Evolutionary conservation across 2,113 vertebrate species (phyloP).

Genomic region (Halcyon senegalensis): DNA sequence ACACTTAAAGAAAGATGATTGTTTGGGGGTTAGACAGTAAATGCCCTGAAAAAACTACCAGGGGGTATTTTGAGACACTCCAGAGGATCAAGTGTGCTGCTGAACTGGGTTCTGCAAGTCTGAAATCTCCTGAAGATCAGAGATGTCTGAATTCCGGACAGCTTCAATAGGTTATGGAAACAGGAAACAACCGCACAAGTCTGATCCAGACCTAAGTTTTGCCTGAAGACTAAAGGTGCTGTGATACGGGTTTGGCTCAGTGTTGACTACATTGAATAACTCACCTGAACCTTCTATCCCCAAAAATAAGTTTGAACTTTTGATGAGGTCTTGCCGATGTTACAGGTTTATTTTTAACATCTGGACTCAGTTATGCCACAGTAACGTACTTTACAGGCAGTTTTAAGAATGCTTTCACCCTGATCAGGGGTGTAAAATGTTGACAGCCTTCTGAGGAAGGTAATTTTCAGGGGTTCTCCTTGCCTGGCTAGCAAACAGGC

Average conservation of each 20-base stretch:
- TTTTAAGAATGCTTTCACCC: neutral
- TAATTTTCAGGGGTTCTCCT: neutral
- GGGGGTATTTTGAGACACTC: neutral
- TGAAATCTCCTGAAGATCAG: neutral
- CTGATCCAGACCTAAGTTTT: neutral
- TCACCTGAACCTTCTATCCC: neutral
- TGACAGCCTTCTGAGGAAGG: neutral
- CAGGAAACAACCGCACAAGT: neutral
- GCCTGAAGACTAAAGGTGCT: neutral
- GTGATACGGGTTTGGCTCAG: neutral
- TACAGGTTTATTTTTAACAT: neutral
- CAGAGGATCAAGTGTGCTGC: neutral
- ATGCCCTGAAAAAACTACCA: neutral
- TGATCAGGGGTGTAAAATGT: neutral
- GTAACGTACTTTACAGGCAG: neutral
- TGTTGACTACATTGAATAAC: rapidly evolving
- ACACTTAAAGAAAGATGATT: neutral
- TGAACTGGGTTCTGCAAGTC: neutral
- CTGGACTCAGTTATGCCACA: neutral
- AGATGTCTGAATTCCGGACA: neutral
- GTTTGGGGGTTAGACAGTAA: neutral
- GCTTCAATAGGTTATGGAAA: neutral
- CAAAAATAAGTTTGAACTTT: neutral
- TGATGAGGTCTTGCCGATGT: neutral
- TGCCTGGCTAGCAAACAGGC: neutral